Evolutionary conservation across 2,113 vertebrate genomes (phyloP).

Genomic region (Merops nubicus): DNA sequence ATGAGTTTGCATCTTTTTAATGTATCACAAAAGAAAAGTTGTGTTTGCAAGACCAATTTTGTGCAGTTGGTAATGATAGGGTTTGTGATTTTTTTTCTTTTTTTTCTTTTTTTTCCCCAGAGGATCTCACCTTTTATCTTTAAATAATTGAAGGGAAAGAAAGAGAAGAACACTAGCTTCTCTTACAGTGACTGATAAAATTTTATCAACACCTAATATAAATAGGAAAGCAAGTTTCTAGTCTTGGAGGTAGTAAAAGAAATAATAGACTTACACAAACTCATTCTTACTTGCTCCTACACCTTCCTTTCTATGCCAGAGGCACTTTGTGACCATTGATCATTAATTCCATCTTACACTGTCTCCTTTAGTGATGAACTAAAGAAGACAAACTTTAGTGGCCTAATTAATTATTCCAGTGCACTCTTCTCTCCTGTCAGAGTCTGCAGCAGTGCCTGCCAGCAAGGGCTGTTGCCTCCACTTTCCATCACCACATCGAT

Average conservation of each 20-base stretch:
- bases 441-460: not conserved
- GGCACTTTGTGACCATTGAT: not conserved
- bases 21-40: not conserved
- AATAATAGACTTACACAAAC: not conserved
- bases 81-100: not conserved
- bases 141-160: not conserved
- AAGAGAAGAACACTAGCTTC: not conserved
- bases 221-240: not conserved
- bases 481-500: not conserved
- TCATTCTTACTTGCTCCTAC: not conserved
- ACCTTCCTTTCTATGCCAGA: not conserved
- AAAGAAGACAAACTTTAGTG: not conserved
- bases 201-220: not conserved
- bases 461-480: not conserved
- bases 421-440: not conserved
- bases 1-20: not conserved
- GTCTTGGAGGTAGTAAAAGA: not conserved
- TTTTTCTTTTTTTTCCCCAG: not conserved
- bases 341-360: not conserved
- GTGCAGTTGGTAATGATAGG: not conserved
- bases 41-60: not conserved
- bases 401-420: not conserved
- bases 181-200: not conserved
- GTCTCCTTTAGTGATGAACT: not conserved
- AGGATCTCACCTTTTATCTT: not conserved